These are phyloP conservation scores for Sebastes glaucus DNA, from an alignment of 2,797 vertebrate genomes.

Conservation along the genomic window DNA sequence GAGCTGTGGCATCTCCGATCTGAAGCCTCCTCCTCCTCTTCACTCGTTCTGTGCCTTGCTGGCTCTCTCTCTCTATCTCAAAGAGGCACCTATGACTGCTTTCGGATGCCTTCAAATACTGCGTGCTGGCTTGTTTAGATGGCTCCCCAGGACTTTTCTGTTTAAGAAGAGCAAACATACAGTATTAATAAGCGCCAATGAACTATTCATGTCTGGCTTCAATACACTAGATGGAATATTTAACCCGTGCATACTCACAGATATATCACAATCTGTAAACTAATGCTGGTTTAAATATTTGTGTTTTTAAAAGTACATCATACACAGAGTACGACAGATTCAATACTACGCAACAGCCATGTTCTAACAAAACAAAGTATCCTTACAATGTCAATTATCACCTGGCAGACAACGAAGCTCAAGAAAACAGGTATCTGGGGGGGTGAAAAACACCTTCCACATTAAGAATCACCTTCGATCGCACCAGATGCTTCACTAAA, in stretches of 20 bases:
- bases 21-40: slow-evolving; percentile 44
- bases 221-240: slow-evolving; percentile 33
- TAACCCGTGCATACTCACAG: slow-evolving; percentile 1
- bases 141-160: slow-evolving; percentile 44
- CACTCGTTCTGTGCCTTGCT: slow-evolving; percentile 31
- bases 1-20: slow-evolving; percentile 70
- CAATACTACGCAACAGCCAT: not conserved
- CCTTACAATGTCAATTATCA: slow-evolving; percentile 9
- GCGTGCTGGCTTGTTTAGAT: slow-evolving; percentile 65
- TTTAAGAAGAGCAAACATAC: slow-evolving; percentile 67
- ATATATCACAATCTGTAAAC: slow-evolving; percentile 17
- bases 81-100: slow-evolving; percentile 53
- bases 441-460: not conserved
- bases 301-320: not conserved
- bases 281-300: not conserved
- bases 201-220: slow-evolving; percentile 67
- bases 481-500: not conserved
- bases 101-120: slow-evolving; percentile 56
- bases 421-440: not conserved
- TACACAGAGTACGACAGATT: not conserved
- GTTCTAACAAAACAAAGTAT: not conserved
- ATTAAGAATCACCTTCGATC: not conserved
- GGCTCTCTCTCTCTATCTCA: slow-evolving; percentile 15
- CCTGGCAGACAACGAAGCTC: not conserved
- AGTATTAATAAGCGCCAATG: slow-evolving; percentile 67